Evolutionary conservation across 2,113 vertebrate genomes (phyloP).

Genomic region (Caloenas nicobarica): DNA sequence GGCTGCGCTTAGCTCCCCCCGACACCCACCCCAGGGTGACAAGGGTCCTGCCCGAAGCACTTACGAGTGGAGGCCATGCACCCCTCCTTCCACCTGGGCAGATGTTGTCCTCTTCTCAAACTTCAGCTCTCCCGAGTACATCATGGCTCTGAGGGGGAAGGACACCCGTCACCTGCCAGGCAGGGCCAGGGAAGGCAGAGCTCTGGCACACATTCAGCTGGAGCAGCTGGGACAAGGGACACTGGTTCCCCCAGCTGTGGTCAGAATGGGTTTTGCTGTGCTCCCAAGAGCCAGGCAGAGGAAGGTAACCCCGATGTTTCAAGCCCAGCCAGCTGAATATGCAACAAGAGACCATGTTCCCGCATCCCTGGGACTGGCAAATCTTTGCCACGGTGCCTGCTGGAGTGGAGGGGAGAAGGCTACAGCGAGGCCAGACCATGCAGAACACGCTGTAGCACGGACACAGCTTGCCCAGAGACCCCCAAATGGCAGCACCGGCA

Average conservation of each 20-base stretch:
- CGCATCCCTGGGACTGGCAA: neutral
- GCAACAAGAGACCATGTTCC: neutral
- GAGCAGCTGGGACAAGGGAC: neutral
- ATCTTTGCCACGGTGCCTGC: neutral
- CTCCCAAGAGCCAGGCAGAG: neutral
- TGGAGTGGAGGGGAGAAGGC: neutral
- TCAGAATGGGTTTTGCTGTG: neutral
- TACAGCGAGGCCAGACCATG: neutral
- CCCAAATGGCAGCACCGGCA: neutral
- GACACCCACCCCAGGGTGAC: rapidly evolving
- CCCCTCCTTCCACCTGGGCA: conserved; percentile 95
- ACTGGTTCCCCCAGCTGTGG: neutral
- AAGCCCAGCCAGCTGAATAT: neutral
- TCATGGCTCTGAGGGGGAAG: conserved; percentile 86
- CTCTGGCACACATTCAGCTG: neutral
- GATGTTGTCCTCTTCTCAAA: conserved; percentile 95
- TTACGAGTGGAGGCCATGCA: conserved; percentile 96
- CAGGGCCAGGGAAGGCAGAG: neutral
- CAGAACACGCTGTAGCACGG: neutral
- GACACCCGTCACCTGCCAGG: neutral
- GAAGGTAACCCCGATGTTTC: neutral
- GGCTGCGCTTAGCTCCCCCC: too few relatives aligned
- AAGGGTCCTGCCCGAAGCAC: neutral
- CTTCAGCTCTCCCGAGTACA: conserved; percentile 97
- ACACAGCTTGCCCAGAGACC: neutral